Base-by-base conservation (phyloP, 1,140 invertebrate genomes). In the Lamellibrachia luymesi region DNA sequence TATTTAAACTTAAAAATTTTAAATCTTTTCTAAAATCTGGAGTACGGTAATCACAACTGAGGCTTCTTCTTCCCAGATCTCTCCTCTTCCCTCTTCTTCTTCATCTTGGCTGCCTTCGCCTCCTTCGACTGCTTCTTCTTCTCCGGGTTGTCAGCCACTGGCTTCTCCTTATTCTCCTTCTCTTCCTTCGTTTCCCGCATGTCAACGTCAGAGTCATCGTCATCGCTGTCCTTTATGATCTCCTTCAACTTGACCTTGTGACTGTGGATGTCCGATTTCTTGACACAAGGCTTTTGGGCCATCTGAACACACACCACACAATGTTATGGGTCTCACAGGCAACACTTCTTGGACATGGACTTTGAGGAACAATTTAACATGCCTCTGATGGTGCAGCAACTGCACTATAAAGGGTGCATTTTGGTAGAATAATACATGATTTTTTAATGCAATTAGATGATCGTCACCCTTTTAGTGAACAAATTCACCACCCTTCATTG, bases 51-150 rank as follows among this genome's bases (percentile, higher is more conserved):
- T n/a, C n/a, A n/a, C n/a, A n/a, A n/a, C n/a, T n/a, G n/a, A n/a
- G n/a, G n/a, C n/a, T 97, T 97, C 92, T 96, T 96, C 25, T 97
- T 97, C 91, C 97, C 97, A 90, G 95, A 95, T 93, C 92, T 94
- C 89, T 94, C 95, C 94, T 97, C 97, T 94, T 97, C 97, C 95
- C 97, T 97, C 95, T 94, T 96, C 90, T 97, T 97, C 27, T 94
- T 93, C 91, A n/a, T n/a, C n/a, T n/a, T n/a, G n/a, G 95, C 96
- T 96, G 97, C 94, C 95, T 96, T 94, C 56, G 97, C 96, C 56
- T 94, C 94, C 94, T 97, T 96, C 94, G 97, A 96, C 51, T 96
- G 80, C 13, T 95, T 94, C 92, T 96, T 94, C 90, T 94, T 94
- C 92, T 94, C 93, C 50, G 94, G 94, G 25, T 51, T 90, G 38